A percentile compares a stretch with the other conserved stretches of the same genome.
phyloP scores from a whole-genome alignment of 2,888 invertebrate species.

The Trichogramma dendrolimi region DNA sequence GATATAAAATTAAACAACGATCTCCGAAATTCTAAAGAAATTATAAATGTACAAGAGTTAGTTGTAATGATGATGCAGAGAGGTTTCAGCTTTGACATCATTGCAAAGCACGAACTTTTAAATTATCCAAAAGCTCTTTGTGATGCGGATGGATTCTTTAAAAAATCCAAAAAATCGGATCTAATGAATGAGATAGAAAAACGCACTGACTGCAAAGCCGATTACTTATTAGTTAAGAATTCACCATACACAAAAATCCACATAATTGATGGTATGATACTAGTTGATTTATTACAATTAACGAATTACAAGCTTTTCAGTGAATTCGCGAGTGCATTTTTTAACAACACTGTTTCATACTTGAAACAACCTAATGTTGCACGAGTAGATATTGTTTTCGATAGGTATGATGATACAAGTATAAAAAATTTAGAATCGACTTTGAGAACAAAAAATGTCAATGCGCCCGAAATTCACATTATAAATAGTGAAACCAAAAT shows the following conservation, averaged over 20 bases:
- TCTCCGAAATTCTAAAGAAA: constrained; percentile 19
- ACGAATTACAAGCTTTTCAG: too few relatives aligned
- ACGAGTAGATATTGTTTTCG: too few relatives aligned
- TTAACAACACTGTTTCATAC: too few relatives aligned
- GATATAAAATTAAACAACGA: constrained; percentile 11
- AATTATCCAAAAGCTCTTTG: constrained; percentile 26
- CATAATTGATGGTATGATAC: too few relatives aligned
- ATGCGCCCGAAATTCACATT: constrained; percentile 23
- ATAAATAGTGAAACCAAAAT: constrained; percentile 32
- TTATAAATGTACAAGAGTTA: constrained; percentile 22
- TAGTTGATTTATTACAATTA: too few relatives aligned
- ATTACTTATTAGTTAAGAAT: too few relatives aligned
- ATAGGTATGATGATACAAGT: too few relatives aligned
- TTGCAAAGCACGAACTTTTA: constrained; percentile 24
- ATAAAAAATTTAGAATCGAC: background rate
- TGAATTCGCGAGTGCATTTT: too few relatives aligned
- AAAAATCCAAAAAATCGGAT: constrained; percentile 25
- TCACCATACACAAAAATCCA: too few relatives aligned
- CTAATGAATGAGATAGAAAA: constrained; percentile 26
- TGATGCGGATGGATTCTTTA: constrained; percentile 27
- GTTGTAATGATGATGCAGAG: constrained; percentile 26
- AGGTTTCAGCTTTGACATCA: constrained; percentile 16
- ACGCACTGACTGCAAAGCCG: constrained; percentile 1
- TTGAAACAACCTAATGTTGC: too few relatives aligned
- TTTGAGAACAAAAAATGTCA: constrained; percentile 2